Base-by-base conservation (phyloP, 2,888 invertebrate species). In the Cephus runcator region DNA sequence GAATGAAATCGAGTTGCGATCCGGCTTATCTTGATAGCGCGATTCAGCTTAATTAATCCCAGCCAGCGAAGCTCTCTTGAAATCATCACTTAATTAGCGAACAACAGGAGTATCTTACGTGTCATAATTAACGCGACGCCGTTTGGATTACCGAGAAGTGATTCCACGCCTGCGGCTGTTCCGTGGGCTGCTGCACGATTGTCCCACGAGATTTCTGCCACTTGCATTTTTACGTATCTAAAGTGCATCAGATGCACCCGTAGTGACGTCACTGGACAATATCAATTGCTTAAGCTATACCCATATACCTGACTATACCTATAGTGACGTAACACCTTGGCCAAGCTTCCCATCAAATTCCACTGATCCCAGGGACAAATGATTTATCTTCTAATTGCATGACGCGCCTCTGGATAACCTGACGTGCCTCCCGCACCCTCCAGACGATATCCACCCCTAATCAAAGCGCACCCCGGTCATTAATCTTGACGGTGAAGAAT, bases 381-480 rank as follows among this genome's bases (percentile, higher is more conserved):
- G 90, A 90, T 90, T 90, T 89, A 89, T 90, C 89, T 86, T 88
- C 89, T 90, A 90, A 89, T 90, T 89, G 90, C 90, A 88, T 89
- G 90, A 88, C 89, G 87, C 77, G 69, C 33, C 77, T 35, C 36
- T 12, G 69, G 35, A 73, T 23, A 35, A 15, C 74, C 69, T 68
- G 71, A 34, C 33, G 11, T 76, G 11, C 56, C 31, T 76, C 35
- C 31, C 33, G 6, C n/a, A 71, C 30, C 33, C 76, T 33, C 11
- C 12, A 0, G 30, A 30, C 12, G 33, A 33, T 71, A 36, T 23
- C 23, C 36, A 33, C n/a, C 34, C 69, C 30, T 31, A 69, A 33
- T 12, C 71, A 75, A 23, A 11, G 34, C 12, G n/a, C 30, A 34
- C 0, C 40, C 40, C 15, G 40, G 40, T 23, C 56, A 56, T 56